Percentiles rank a stretch among this genome's conserved stretches.
Conservation (phyloP, 2,888 invertebrate species). For the Cremastobaeus sp. region DNA sequence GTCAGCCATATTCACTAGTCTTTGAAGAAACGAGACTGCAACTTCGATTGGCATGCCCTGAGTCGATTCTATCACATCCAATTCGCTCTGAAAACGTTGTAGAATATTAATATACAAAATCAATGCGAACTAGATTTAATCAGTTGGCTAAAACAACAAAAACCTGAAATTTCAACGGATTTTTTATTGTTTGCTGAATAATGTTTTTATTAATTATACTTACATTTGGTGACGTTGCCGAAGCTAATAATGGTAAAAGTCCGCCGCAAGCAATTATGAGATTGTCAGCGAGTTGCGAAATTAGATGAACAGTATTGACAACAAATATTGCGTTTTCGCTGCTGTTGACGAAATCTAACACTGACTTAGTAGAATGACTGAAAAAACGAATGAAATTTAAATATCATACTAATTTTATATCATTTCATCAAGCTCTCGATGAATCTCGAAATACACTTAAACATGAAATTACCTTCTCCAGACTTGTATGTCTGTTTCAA, state of each 20-base stretch:
- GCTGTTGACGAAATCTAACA: conserved; percentile 98
- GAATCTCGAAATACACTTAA: no score
- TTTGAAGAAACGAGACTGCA: conserved; percentile 98
- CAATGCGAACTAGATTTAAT: no score
- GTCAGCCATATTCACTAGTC: conserved; percentile 98
- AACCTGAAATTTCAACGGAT: no score
- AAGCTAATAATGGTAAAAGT: conserved; percentile 95
- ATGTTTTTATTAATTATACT: conserved; percentile 77
- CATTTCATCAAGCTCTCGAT: neutral
- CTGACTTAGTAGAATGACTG: conserved; percentile 97
- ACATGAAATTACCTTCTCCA: conserved; percentile 84
- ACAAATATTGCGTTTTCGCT: conserved; percentile 99
- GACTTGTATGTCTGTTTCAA: conserved; percentile 98
- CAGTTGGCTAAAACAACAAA: no score
- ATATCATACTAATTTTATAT: neutral
- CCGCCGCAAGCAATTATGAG: conserved; percentile 99
- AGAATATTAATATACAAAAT: neutral
- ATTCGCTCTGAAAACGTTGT: conserved; percentile 86
- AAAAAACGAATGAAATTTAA: conserved; percentile 3
- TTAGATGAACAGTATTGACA: conserved; percentile 98
- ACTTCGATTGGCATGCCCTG: conserved; percentile 99
- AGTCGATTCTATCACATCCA: conserved; percentile 98
- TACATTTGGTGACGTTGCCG: conserved; percentile 99
- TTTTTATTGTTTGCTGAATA: no score
- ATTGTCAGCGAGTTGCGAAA: conserved; percentile 99